Conservation (phyloP, 2,797 vertebrate genomes). For the Gymnodraco acuticeps region DNA sequence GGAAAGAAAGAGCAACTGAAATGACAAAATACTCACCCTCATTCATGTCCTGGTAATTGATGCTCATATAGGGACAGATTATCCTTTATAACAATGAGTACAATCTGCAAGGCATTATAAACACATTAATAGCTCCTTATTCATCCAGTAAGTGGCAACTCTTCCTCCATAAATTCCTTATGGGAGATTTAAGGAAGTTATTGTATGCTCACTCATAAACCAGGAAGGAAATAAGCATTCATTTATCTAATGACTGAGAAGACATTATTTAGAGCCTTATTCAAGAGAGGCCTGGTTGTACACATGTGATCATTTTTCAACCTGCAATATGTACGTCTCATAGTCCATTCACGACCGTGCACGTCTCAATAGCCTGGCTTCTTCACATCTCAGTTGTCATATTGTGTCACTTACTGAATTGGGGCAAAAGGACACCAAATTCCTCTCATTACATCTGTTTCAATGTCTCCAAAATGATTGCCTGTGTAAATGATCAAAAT, state of each 20-base stretch:
- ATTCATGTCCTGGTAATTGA: conserved; percentile 60
- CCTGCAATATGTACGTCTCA: conserved; percentile 2
- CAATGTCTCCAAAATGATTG: not conserved
- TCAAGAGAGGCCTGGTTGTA: conserved; percentile 26
- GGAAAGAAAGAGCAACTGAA: conserved; percentile 25
- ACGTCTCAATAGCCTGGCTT: not conserved
- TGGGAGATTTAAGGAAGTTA: conserved; percentile 66
- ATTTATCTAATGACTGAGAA: conserved; percentile 59
- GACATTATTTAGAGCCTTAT: conserved; percentile 45
- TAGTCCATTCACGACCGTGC: not conserved
- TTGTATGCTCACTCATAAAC: conserved; percentile 56
- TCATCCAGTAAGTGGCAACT: conserved; percentile 57
- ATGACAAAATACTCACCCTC: conserved; percentile 45
- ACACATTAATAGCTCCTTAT: conserved; percentile 62
- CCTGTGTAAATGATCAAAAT: not conserved
- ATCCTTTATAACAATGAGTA: conserved; percentile 49
- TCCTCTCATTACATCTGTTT: not conserved
- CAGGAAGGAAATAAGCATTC: conserved; percentile 67
- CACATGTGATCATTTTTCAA: conserved; percentile 21
- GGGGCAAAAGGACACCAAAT: not conserved
- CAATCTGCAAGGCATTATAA: conserved; percentile 63
- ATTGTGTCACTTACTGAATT: not conserved
- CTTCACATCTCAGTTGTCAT: not conserved
- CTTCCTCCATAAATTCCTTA: conserved; percentile 50
- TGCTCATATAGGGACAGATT: conserved; percentile 55